Base-by-base conservation (phyloP, 2,797 vertebrate species). In the Lemur catta region DNA sequence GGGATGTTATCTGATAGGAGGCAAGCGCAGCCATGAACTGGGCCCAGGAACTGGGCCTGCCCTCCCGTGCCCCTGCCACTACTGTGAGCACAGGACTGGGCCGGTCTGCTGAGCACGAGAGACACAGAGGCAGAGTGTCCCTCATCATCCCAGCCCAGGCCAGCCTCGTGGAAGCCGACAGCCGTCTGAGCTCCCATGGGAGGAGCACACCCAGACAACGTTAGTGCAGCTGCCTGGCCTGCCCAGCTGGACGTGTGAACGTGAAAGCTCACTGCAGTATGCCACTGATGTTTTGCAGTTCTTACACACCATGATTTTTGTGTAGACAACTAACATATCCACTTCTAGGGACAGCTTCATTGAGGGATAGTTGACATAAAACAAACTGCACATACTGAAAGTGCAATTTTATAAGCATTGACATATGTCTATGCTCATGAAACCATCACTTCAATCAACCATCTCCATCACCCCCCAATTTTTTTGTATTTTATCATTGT, bases 381-480 rank as follows among this genome's bases (percentile, higher is more conserved):
- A 67, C 6, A 38, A 61, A 43, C 4, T 13, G 14, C 38, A 43
- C 11, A 5, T 48, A 43, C 4, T 50, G 55, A 30, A 75, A 15
- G 28, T 26, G 4, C 33, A 26, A 12, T 74, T 50, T 75, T 35
- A 2, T 84, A 46, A 84, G 33, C 48, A 46, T 1, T 48, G 57
- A 18, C 46, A 11, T 38, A 3, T 41, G 50, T 30, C 57, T 59
- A 20, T 17, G 81, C 20, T 18, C 57, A 65, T 22, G 22, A 38
- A 79, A 59, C 20, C 41, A 20, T 78, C n/a, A 30, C 43, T 33
- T 17, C 7, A 11, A 35, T 75, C 15, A 76, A 30, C 17, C 38
- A 28, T 33, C 0, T 18, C 18, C 33, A 14, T n/a, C 9, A 0
- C 7, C 15, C 17, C 1, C 0, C 38, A 35, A n/a, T 28, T 84